Evolutionary conservation across 2,797 vertebrate species (phyloP).

Genomic region (Cirrhinus molitorella): DNA sequence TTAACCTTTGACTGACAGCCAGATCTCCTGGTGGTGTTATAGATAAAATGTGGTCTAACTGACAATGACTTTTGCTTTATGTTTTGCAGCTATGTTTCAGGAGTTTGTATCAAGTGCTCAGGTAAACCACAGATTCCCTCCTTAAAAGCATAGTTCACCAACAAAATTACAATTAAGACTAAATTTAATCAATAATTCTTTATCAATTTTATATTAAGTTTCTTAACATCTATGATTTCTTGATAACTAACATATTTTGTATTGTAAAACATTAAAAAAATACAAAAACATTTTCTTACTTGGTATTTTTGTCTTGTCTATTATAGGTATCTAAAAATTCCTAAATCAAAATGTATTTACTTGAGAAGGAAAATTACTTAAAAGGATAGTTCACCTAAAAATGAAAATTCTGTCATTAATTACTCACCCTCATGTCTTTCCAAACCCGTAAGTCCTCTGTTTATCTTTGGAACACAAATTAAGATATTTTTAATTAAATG

Average conservation of each 20-base stretch:
- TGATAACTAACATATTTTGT: not conserved
- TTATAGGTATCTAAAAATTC: not conserved
- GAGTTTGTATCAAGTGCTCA: slow-evolving; percentile 55
- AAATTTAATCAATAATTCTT: not conserved
- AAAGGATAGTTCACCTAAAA: no score
- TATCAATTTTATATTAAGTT: not conserved
- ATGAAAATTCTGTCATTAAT: no score
- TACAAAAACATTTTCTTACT: not conserved
- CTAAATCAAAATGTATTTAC: no score
- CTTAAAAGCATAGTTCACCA: not conserved
- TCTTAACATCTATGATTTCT: not conserved
- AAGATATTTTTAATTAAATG: no score
- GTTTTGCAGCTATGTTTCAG: slow-evolving; percentile 62
- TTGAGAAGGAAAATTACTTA: no score
- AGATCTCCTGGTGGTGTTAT: not conserved
- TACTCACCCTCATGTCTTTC: no score
- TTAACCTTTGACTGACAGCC: not conserved
- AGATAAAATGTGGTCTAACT: slow-evolving; percentile 40
- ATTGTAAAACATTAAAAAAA: not conserved
- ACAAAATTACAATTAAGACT: not conserved
- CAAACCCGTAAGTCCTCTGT: no score
- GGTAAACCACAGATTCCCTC: slow-evolving; percentile 48
- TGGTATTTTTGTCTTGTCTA: not conserved
- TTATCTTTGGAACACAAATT: no score
- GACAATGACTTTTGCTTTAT: not conserved